Base-by-base conservation (phyloP, 2,113 vertebrate genomes). In the Muntiacus reevesi region DNA sequence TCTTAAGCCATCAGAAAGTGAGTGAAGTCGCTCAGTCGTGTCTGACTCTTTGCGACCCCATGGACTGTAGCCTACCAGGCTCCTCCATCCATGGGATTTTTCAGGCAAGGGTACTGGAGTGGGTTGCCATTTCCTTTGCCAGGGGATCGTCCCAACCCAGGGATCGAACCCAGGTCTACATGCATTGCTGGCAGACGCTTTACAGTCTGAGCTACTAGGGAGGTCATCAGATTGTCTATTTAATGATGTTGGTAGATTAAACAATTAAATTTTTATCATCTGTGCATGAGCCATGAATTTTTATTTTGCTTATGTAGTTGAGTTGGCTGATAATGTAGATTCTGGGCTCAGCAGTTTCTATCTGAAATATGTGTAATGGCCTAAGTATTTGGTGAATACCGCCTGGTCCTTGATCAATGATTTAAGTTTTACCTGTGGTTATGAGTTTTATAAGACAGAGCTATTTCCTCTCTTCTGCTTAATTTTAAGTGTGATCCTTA, bases 241-340 rank as follows among this genome's bases (percentile, higher is more conserved):
- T 92, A 55, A 93, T 94, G 60, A 89, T 57, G 30, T 71, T 71
- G 88, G 78, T 87, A 60, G 15, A 40, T n/a, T 85, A 83, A 47
- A 86, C 23, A 82, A 83, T 86, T 76, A 94, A 97, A 50, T 94
- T 86, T n/a, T 89, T 95, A 78, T 59, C n/a, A 78, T 91, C 28
- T 95, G 52, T 91, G 15, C 2, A 52, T 91, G 16, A 93, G 50
- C 28, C 86, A 47, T 64, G 33, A 50, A 64, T 74, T 71, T 62
- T 95, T 87, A 43, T 67, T 81, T 74, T 91, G 6, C 79, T 55
- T 91, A 40, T 30, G 3, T n/a, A 14, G 3, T 67, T 93, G 36
- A 19, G 21, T 97, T 79, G 71, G 40, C 52, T 94, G 83, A 54
- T 47, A 82, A 74, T 50, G 2, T n/a, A 87, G 83, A 19, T 71